Evolutionary conservation across 2,797 vertebrate genomes (phyloP).

Genomic region (Oreochromis mossambicus): DNA sequence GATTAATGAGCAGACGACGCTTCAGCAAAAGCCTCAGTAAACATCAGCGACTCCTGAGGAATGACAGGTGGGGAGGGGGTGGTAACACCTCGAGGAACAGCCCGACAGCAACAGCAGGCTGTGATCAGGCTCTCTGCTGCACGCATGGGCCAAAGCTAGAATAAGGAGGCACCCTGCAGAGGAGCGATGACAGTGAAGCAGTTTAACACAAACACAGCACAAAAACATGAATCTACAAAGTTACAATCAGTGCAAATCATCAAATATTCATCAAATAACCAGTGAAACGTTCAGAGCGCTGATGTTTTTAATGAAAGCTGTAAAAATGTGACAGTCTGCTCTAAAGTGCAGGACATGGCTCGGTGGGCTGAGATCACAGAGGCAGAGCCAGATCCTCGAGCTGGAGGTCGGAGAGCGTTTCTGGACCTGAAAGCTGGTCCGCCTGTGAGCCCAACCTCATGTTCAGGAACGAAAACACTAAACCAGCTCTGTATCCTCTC

Average conservation of each 20-base stretch:
- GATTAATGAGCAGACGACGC: neutral
- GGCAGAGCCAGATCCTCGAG: neutral
- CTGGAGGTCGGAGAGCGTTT: neutral
- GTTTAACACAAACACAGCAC: neutral
- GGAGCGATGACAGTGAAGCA: neutral
- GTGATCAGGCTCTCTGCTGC: neutral
- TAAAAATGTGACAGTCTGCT: neutral
- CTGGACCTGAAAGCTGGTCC: neutral
- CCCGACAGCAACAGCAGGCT: fast-evolving
- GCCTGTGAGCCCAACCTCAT: neutral
- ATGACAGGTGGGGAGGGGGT: fast-evolving
- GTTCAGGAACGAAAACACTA: neutral
- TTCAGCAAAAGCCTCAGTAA: neutral
- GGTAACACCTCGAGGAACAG: neutral
- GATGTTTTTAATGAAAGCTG: neutral
- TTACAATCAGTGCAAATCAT: neutral
- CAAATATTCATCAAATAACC: fast-evolving
- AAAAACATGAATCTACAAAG: neutral
- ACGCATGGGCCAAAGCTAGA: neutral
- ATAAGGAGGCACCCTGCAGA: neutral
- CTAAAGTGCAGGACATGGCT: fast-evolving
- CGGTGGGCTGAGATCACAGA: neutral
- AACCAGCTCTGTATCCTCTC: neutral
- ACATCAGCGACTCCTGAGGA: neutral
- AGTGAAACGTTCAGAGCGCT: neutral